Evolutionary conservation across 1,140 invertebrate species (phyloP).

Genomic region (Papilio polyxenes): DNA sequence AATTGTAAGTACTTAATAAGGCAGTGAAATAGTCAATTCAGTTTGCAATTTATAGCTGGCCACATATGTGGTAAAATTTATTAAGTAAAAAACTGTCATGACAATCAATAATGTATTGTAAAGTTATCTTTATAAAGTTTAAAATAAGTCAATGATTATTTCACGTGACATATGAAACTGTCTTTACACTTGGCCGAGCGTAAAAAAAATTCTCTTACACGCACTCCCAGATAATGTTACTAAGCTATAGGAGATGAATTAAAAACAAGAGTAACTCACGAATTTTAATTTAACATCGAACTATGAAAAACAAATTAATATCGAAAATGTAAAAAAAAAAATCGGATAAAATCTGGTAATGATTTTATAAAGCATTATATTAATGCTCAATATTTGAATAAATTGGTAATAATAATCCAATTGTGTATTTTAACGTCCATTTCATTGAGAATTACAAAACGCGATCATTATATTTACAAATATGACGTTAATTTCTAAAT

Average conservation of each 20-base stretch:
- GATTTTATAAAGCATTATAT: neutral
- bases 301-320: too few species aligned
- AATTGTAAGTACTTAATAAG: neutral
- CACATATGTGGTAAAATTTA: constrained; percentile 42
- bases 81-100: constrained; percentile 36
- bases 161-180: constrained; percentile 70
- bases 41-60: neutral
- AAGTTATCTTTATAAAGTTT: constrained; percentile 39
- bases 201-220: constrained; percentile 70
- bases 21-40: neutral
- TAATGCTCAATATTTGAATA: constrained; percentile 28
- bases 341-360: neutral
- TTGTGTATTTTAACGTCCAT: neutral
- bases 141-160: constrained; percentile 47
- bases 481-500: constrained; percentile 53
- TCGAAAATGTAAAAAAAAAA: too few species aligned
- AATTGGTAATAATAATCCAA: neutral
- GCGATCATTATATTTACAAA: constrained; percentile 49
- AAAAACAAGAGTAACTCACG: neutral
- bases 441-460: constrained; percentile 18
- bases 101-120: constrained; percentile 40
- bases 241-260: constrained; percentile 34
- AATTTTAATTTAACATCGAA: too few species aligned
- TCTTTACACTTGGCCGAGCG: constrained; percentile 71
- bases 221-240: constrained; percentile 68